phyloP scores from a whole-genome alignment of 2,113 vertebrate species.

The Halichoerus grypus region DNA sequence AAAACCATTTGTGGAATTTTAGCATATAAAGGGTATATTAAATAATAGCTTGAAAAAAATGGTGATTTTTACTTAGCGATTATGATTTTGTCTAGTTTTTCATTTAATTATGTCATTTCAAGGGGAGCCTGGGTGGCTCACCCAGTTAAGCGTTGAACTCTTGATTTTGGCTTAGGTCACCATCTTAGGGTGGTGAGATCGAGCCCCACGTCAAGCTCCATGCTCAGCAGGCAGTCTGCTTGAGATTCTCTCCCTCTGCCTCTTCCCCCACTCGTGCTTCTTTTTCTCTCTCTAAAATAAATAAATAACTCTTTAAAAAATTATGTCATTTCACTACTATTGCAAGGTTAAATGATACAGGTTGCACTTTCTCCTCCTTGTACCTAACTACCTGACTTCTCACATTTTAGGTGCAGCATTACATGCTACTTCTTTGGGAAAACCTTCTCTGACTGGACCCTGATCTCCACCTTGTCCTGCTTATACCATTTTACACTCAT shows the following conservation, averaged over 20 bases:
- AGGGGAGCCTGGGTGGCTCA: background rate
- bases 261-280: background rate
- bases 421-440: background rate
- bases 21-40: background rate
- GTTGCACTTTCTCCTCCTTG: background rate
- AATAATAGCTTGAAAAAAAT: background rate
- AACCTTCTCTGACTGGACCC: background rate
- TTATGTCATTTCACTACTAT: background rate
- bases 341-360: background rate
- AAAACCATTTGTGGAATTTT: background rate
- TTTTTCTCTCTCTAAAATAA: background rate
- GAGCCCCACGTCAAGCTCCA: background rate
- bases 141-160: background rate
- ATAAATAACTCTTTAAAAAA: background rate
- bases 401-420: background rate
- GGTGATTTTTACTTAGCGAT: background rate
- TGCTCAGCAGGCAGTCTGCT: background rate
- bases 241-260: background rate
- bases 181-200: background rate
- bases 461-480: background rate
- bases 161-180: background rate
- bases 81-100: background rate
- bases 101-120: conserved; percentile 2
- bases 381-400: background rate
- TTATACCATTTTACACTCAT: background rate